Percentiles rank a stretch among this genome's conserved stretches.
Evolutionary conservation across 2,113 vertebrate species (phyloP).

Genomic region (Pluvialis apricaria): DNA sequence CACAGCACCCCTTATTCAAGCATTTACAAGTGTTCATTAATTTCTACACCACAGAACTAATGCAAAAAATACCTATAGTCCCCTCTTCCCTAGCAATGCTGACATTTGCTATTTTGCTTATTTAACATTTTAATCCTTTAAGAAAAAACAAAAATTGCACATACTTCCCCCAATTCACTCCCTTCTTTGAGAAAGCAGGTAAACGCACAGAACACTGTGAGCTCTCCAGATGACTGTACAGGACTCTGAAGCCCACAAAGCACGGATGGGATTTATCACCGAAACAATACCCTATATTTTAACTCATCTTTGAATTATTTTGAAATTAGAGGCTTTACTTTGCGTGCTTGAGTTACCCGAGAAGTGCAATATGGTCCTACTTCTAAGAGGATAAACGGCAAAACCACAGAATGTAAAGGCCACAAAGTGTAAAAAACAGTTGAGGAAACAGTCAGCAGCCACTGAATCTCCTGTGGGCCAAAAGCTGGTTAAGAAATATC

Average conservation of each 20-base stretch:
- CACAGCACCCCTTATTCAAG: not conserved
- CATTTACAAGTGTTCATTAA: not conserved
- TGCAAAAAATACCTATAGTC: not conserved
- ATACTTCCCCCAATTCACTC: not conserved
- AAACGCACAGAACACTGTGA: rapidly evolving
- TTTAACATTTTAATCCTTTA: not conserved
- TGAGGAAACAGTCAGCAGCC: not conserved
- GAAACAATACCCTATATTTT: not conserved
- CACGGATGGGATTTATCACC: not conserved
- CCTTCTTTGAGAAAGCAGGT: not conserved
- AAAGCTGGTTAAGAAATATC: not conserved
- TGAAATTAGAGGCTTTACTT: not conserved
- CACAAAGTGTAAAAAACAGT: not conserved
- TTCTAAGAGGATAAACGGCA: not conserved
- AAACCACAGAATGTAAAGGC: not conserved
- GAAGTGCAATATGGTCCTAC: not conserved
- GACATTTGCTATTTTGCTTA: not conserved
- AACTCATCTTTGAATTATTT: not conserved
- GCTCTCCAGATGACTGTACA: not conserved
- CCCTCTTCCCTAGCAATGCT: not conserved
- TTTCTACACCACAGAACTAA: not conserved
- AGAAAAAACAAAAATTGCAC: not conserved
- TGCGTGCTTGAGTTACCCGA: not conserved
- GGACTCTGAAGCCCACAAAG: not conserved
- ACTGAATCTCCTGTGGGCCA: not conserved